Evolutionary conservation across 2,888 invertebrate genomes (phyloP).

Genomic region (Ornithoptera alexandrae): DNA sequence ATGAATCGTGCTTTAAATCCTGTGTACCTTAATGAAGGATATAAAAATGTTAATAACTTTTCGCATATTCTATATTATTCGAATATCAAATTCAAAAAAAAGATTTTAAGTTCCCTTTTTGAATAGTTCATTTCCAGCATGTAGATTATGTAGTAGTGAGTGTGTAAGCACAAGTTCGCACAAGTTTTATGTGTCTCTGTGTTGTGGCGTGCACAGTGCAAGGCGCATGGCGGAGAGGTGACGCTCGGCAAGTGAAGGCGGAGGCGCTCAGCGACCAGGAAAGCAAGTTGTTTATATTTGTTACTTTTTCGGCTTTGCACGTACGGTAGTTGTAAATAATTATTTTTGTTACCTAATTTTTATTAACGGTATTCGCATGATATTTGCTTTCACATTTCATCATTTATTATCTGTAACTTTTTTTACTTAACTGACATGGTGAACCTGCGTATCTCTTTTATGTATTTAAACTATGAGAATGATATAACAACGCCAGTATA

Average conservation of each 20-base stretch:
- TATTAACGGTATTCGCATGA: background rate
- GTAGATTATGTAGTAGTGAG: slow-evolving; percentile 4
- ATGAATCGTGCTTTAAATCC: background rate
- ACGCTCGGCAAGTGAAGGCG: slow-evolving; percentile 44
- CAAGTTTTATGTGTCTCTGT: slow-evolving; percentile 42
- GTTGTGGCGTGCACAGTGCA: slow-evolving; percentile 51
- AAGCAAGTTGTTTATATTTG: slow-evolving; percentile 63
- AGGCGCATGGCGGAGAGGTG: slow-evolving; percentile 39
- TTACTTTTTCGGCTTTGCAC: slow-evolving; percentile 25
- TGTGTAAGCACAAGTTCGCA: slow-evolving; percentile 36
- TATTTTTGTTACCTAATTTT: background rate
- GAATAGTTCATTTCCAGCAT: background rate
- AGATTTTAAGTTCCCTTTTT: background rate
- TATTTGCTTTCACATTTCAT: background rate
- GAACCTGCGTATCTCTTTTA: too few relatives aligned
- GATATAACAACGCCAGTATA: too few relatives aligned
- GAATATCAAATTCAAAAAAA: background rate
- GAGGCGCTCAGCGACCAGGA: slow-evolving; percentile 63
- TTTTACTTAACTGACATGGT: too few relatives aligned
- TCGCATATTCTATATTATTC: background rate
- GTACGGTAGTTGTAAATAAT: background rate
- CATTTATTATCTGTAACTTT: background rate
- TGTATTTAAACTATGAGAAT: too few relatives aligned
- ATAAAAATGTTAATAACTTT: background rate
- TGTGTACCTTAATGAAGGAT: background rate